phyloP scores from a whole-genome alignment of 2,797 vertebrate species.

The Zenarchopterus dispar region DNA sequence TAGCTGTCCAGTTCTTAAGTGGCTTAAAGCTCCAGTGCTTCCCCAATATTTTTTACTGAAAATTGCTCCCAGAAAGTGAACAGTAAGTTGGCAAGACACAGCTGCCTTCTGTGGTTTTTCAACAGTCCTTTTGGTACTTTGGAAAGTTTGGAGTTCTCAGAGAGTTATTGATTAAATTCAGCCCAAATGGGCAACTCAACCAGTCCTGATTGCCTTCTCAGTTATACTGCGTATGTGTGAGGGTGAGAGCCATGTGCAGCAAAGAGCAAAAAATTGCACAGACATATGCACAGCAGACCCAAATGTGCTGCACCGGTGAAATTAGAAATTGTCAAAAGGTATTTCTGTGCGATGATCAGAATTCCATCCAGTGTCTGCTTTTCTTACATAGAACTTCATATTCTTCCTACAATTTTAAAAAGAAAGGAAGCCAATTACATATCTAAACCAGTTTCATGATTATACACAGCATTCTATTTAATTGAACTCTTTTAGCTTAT shows the following conservation, averaged over 20 bases:
- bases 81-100: not conserved
- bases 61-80: not conserved
- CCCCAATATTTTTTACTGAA: not conserved
- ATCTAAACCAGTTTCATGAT: too few species aligned
- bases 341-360: too few species aligned
- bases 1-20: not conserved
- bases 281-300: not conserved
- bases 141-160: slow-evolving; percentile 56
- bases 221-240: slow-evolving; percentile 22
- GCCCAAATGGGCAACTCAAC: slow-evolving; percentile 43
- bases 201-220: slow-evolving; percentile 39
- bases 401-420: too few species aligned
- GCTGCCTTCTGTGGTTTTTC: slow-evolving; percentile 27
- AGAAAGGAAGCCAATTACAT: too few species aligned
- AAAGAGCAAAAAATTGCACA: slow-evolving; percentile 2
- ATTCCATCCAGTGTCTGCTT: too few species aligned
- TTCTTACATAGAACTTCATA: too few species aligned
- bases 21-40: not conserved
- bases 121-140: slow-evolving; percentile 39
- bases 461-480: too few species aligned
- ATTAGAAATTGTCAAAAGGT: too few species aligned
- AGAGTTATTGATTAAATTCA: slow-evolving; percentile 65
- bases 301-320: not conserved
- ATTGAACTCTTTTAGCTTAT: not conserved
- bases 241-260: slow-evolving; percentile 2